These are phyloP conservation scores for Rotaria macrura DNA, from an alignment of 2,888 invertebrate genomes.

Conservation along the genomic window DNA sequence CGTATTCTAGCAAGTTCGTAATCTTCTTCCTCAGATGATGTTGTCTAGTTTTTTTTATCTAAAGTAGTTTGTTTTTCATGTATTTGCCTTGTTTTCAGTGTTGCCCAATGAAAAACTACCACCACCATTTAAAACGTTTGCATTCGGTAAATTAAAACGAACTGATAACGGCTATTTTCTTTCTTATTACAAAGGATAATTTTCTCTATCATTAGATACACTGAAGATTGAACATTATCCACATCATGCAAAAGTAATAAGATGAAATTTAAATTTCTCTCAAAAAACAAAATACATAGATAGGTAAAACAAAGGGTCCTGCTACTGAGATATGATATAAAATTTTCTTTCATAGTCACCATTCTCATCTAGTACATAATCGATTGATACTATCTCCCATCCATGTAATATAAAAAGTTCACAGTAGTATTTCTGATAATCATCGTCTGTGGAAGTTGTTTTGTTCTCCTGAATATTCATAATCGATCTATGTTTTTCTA, in stretches of 20 bases:
- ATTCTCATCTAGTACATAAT: too few species aligned
- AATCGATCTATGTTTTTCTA: constrained; percentile 27
- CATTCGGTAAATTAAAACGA: constrained; percentile 37
- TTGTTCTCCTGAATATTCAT: too few species aligned
- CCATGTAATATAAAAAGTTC: too few species aligned
- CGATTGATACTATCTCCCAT: too few species aligned
- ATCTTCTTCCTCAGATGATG: background rate
- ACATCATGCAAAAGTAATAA: constrained; percentile 42
- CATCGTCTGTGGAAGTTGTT: too few species aligned
- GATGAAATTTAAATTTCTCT: too few species aligned
- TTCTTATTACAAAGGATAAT: background rate
- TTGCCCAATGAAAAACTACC: constrained; percentile 38
- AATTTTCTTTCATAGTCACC: too few species aligned
- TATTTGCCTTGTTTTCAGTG: background rate
- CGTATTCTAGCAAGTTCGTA: constrained; percentile 31
- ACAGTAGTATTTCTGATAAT: too few species aligned
- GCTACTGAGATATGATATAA: too few species aligned
- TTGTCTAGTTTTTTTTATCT: background rate
- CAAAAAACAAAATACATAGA: too few species aligned
- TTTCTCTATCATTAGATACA: constrained; percentile 39
- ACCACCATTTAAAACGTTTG: constrained; percentile 42
- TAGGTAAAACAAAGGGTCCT: too few species aligned
- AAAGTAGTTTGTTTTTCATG: background rate
- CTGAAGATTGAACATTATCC: constrained; percentile 46
- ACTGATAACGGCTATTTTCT: too few species aligned